Conservation (phyloP, 2,888 invertebrate genomes). For the Caradrina clavipalpis region DNA sequence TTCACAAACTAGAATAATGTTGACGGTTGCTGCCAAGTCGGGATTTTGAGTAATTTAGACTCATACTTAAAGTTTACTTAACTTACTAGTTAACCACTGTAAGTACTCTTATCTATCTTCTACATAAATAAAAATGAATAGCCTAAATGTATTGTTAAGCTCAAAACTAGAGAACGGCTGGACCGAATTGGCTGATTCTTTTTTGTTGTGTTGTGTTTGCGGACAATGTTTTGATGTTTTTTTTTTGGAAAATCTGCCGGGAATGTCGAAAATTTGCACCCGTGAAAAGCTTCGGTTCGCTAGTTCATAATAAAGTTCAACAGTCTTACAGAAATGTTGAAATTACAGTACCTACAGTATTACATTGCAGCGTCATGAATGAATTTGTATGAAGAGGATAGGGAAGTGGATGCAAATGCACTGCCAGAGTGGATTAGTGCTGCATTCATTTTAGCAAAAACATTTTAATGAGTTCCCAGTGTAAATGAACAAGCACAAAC, state of each 20-base stretch:
- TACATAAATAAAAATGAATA: no score
- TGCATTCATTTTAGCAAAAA: constrained; percentile 1
- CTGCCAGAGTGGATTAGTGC: neutral
- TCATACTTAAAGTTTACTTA: neutral
- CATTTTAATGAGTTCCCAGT: constrained; percentile 8
- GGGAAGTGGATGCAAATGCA: constrained; percentile 4
- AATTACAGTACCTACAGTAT: no score
- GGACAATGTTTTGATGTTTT: no score
- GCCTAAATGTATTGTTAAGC: no score
- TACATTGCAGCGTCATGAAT: neutral
- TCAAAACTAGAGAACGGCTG: no score
- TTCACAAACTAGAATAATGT: constrained; percentile 21
- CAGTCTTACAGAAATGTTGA: neutral
- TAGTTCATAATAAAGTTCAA: neutral
- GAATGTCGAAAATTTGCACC: no score
- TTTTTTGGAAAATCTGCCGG: no score
- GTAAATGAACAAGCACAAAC: neutral
- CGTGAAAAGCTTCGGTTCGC: no score
- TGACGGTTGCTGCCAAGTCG: constrained; percentile 30
- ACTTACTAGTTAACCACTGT: neutral
- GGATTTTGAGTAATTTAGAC: constrained; percentile 14
- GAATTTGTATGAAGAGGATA: neutral
- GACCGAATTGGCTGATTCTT: no score
- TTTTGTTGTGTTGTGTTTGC: no score
- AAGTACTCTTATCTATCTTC: neutral